Conservation (phyloP, 2,113 vertebrate genomes). For the Albula goreensis region DNA sequence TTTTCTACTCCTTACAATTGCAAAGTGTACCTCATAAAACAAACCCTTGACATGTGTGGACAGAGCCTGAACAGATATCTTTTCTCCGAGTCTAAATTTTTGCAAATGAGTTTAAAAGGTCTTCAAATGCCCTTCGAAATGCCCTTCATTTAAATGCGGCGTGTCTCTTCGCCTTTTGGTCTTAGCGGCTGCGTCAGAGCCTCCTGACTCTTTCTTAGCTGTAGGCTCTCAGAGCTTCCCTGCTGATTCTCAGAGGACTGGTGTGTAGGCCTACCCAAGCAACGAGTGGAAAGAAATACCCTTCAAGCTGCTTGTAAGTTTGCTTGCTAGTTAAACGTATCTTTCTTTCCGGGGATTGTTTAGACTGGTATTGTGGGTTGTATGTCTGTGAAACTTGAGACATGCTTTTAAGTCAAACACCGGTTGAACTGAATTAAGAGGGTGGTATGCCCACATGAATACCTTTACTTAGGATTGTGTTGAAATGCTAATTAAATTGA, state of each 20-base stretch:
- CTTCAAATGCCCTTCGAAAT: not conserved
- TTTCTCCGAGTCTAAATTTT: constrained; percentile 7
- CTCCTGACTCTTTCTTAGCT: constrained; percentile 3
- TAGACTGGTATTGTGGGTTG: not conserved
- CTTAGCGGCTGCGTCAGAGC: not conserved
- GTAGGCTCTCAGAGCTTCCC: not conserved
- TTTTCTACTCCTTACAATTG: not conserved
- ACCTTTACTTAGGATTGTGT: constrained; percentile 8
- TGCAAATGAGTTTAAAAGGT: not conserved
- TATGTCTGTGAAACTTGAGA: not conserved
- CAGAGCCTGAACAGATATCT: not conserved
- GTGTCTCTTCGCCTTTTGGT: not conserved
- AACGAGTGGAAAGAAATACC: too few species aligned
- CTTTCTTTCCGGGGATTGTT: too few species aligned
- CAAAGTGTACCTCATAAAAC: not conserved
- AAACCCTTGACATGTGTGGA: not conserved
- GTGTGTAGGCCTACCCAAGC: not conserved
- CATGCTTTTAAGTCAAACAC: constrained; percentile 13
- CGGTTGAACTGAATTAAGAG: too few species aligned
- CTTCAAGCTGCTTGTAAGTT: too few species aligned
- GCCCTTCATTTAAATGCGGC: not conserved
- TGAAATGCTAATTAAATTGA: constrained; percentile 42
- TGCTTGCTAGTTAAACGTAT: too few species aligned
- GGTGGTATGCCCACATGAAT: constrained; percentile 28
- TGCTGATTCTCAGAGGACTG: not conserved